Evolutionary conservation across 2,888 invertebrate species (phyloP).

Genomic region (Herminia tarsipennalis): DNA sequence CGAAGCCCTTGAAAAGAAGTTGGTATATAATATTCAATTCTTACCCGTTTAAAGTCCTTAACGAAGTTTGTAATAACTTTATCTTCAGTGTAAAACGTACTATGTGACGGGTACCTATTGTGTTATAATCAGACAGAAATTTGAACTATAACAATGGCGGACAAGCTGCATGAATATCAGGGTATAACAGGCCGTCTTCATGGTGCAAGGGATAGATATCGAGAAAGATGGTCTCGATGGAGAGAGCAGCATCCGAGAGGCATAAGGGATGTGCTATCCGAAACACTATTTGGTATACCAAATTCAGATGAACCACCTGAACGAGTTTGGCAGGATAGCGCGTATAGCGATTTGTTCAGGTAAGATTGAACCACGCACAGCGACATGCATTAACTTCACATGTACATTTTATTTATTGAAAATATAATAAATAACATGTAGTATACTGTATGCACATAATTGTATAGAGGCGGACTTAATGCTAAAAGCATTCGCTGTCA

Average conservation of each 20-base stretch:
- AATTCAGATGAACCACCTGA: conserved; percentile 71
- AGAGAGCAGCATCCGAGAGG: conserved; percentile 86
- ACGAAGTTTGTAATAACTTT: too few species aligned
- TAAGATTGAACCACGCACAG: conserved; percentile 33
- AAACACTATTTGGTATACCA: conserved; percentile 73
- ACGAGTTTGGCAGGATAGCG: conserved; percentile 69
- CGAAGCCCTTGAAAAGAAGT: too few species aligned
- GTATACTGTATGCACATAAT: too few species aligned
- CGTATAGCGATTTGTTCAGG: conserved; percentile 75
- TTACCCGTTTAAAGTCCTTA: too few species aligned
- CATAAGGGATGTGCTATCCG: conserved; percentile 79
- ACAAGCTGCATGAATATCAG: conserved; percentile 93
- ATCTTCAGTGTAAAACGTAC: too few species aligned
- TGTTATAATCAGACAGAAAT: neutral
- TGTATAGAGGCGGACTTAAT: too few species aligned
- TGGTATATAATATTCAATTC: too few species aligned
- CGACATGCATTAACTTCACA: too few species aligned
- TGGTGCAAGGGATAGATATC: conserved; percentile 87
- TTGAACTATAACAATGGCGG: conserved; percentile 85
- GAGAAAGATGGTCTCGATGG: conserved; percentile 87
- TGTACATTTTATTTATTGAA: too few species aligned
- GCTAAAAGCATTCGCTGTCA: too few species aligned
- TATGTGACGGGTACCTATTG: neutral
- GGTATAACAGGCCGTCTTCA: conserved; percentile 90
- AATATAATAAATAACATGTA: too few species aligned